Evolutionary conservation across 2,113 vertebrate genomes (phyloP).

Genomic region (Percina caprodes): DNA sequence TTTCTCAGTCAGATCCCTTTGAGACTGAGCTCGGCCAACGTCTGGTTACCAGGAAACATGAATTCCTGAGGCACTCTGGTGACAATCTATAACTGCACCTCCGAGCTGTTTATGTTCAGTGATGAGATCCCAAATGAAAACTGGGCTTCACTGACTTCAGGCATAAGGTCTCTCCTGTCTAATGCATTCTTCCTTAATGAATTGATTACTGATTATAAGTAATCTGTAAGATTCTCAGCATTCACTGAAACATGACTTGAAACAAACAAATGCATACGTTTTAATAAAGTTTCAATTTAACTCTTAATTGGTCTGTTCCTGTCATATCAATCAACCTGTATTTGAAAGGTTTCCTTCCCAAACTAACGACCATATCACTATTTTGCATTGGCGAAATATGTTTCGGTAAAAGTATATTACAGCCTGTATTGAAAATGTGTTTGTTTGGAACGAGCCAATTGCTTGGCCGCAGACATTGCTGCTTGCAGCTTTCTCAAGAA

Average conservation of each 20-base stretch:
- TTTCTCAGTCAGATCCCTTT: slow-evolving; percentile 29
- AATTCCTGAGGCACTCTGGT: slow-evolving; percentile 21
- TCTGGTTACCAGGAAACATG: slow-evolving; percentile 38
- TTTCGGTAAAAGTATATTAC: too few species aligned
- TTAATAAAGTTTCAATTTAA: background rate
- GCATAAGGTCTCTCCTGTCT: slow-evolving; percentile 1
- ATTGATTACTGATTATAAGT: background rate
- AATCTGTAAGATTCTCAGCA: background rate
- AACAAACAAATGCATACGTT: background rate
- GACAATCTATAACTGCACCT: slow-evolving; percentile 25
- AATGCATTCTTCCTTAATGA: background rate
- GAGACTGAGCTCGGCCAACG: slow-evolving; percentile 8
- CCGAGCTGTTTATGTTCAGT: slow-evolving; percentile 32
- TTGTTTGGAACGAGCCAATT: too few species aligned
- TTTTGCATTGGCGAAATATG: background rate
- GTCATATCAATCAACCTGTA: background rate
- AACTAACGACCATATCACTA: background rate
- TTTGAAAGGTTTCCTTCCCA: background rate
- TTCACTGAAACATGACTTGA: background rate
- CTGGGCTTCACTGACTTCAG: background rate
- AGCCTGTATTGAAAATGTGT: too few species aligned
- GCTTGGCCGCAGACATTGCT: too few species aligned
- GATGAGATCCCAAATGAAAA: slow-evolving; percentile 15
- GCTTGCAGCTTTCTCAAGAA: too few species aligned
- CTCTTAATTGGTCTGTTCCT: background rate